These are phyloP conservation scores for Priocnemis perturbator DNA, from an alignment of 2,888 invertebrate genomes.

Conservation along the genomic window DNA sequence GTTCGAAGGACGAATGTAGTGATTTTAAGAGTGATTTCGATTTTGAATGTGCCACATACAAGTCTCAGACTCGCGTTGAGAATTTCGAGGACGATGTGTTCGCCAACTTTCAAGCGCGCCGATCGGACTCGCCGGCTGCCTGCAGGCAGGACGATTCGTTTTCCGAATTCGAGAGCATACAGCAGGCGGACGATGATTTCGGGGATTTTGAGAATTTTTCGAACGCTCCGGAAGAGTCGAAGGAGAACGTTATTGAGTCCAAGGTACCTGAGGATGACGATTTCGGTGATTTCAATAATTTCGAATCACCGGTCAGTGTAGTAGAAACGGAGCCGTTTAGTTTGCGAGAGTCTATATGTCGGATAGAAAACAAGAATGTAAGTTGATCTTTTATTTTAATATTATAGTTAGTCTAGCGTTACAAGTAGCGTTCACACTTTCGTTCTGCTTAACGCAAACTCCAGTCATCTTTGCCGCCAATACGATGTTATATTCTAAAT, in stretches of 20 bases:
- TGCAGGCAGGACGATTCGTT: conserved; percentile 32
- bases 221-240: conserved; percentile 47
- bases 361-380: conserved; percentile 71
- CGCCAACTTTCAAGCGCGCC: conserved; percentile 74
- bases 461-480: too few relatives aligned
- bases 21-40: conserved; percentile 27
- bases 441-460: neutral
- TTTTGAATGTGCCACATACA: conserved; percentile 31
- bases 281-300: conserved; percentile 76
- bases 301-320: conserved; percentile 72
- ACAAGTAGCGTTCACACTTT: conserved; percentile 3
- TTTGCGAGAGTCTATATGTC: conserved; percentile 66
- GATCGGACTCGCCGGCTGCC: conserved; percentile 21
- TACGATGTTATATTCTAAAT: too few relatives aligned
- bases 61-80: conserved; percentile 20
- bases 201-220: conserved; percentile 74
- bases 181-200: conserved; percentile 70
- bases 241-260: conserved; percentile 51
- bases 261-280: conserved; percentile 62
- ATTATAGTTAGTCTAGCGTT: conserved; percentile 2
- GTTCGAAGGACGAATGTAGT: conserved; percentile 35
- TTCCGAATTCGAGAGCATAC: conserved; percentile 16
- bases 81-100: conserved; percentile 75
- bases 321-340: conserved; percentile 58
- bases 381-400: conserved; percentile 51